Evolutionary conservation across 1,140 invertebrate genomes (phyloP).

Genomic region (Chrysomallon squamiferum): DNA sequence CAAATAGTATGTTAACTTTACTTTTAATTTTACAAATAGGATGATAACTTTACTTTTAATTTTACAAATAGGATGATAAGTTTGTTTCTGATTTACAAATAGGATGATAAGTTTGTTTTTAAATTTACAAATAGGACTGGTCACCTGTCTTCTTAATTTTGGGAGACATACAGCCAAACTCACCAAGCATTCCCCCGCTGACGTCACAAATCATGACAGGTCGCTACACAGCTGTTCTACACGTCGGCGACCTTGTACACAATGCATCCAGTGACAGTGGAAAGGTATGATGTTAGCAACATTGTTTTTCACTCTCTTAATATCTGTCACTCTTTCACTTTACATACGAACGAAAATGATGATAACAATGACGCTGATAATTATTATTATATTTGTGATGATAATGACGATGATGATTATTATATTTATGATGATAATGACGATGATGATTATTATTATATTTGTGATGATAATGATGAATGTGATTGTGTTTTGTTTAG

Average conservation of each 20-base stretch:
- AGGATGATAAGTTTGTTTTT: too few relatives aligned
- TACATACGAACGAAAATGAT: not conserved
- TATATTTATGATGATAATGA: not conserved
- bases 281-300: conserved; percentile 11
- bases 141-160: conserved; percentile 75
- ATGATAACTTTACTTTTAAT: too few relatives aligned
- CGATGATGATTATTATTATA: not conserved
- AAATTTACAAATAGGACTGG: conserved; percentile 43
- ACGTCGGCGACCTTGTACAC: conserved; percentile 72
- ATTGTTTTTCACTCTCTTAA: not conserved
- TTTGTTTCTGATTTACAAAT: too few relatives aligned
- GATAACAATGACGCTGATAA: not conserved
- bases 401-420: not conserved
- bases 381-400: too few relatives aligned
- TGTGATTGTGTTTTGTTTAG: conserved; percentile 27
- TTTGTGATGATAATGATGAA: too few relatives aligned
- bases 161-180: conserved; percentile 80
- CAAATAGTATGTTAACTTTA: not conserved
- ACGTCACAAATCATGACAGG: conserved; percentile 35
- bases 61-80: too few relatives aligned
- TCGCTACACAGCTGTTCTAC: conserved; percentile 72
- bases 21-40: too few relatives aligned
- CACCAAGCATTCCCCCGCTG: conserved; percentile 30
- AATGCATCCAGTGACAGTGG: conserved; percentile 49
- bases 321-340: not conserved